phyloP scores from a whole-genome alignment of 2,797 vertebrate genomes.

The Sphenopsis melanotis region DNA sequence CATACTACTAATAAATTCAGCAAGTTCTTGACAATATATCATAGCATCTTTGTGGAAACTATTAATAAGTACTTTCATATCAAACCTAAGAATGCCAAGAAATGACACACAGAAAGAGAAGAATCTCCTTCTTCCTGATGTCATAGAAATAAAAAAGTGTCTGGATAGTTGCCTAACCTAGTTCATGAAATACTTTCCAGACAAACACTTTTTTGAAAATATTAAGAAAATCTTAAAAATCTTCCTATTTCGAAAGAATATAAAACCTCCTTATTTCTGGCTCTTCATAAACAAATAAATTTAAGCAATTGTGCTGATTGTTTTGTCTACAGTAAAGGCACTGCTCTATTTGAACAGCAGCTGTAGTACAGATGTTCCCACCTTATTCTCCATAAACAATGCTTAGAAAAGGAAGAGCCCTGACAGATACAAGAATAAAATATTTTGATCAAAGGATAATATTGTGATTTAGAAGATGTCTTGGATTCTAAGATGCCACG shows the following conservation, averaged over 20 bases:
- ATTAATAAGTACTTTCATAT: neutral
- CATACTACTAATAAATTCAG: neutral
- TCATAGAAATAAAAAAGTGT: neutral
- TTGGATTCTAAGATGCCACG: neutral
- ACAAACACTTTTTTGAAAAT: neutral
- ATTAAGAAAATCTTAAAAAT: neutral
- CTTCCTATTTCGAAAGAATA: constrained; percentile 52
- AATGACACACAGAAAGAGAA: neutral
- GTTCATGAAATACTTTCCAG: neutral
- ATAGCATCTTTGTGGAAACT: neutral
- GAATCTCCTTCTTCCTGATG: neutral
- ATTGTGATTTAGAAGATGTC: neutral
- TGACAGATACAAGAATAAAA: neutral
- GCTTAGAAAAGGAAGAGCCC: neutral
- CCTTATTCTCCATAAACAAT: constrained; percentile 11
- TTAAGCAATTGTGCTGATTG: constrained; percentile 26
- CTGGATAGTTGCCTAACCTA: neutral
- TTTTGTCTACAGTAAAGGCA: constrained; percentile 60
- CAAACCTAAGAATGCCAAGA: neutral
- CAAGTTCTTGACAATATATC: neutral
- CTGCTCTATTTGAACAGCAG: neutral
- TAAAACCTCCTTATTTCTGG: constrained; percentile 37
- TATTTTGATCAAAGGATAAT: neutral
- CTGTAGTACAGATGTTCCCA: constrained; percentile 58
- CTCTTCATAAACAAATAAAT: constrained; percentile 50